These are phyloP conservation scores for Agrochola lota DNA, from an alignment of 2,888 invertebrate genomes.

Conservation along the genomic window DNA sequence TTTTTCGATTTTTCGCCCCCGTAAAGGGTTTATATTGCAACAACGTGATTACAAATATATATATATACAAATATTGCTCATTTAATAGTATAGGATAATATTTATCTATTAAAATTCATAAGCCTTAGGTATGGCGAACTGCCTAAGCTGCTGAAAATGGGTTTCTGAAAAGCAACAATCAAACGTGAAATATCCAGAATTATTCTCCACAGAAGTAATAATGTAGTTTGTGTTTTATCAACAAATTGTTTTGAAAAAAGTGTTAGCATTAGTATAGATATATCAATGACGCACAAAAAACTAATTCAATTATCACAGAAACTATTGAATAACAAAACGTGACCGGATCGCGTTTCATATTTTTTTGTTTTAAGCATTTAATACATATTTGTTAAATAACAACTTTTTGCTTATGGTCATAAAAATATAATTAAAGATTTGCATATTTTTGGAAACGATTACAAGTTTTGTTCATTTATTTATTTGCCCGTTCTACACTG, in stretches of 20 bases:
- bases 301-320: conserved; percentile 35
- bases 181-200: no score
- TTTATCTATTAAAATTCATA: neutral
- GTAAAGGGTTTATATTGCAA: no score
- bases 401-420: conserved; percentile 28
- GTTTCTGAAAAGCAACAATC: neutral
- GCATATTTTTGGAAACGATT: neutral
- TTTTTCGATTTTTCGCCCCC: no score
- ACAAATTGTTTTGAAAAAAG: neutral
- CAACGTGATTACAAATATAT: no score
- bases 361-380: conserved; percentile 5
- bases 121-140: neutral
- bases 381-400: conserved; percentile 26
- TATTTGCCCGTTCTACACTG: neutral
- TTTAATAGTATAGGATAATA: neutral
- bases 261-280: neutral
- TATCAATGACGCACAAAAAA: conserved; percentile 35
- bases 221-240: neutral
- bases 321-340: conserved; percentile 44
- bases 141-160: neutral
- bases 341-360: conserved; percentile 13
- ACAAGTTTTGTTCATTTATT: neutral
- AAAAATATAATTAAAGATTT: conserved; percentile 25
- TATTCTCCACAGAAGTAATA: neutral
- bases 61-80: no score